phyloP scores from a whole-genome alignment of 1,140 invertebrate genomes.

The Yoshiicerus persimilis region DNA sequence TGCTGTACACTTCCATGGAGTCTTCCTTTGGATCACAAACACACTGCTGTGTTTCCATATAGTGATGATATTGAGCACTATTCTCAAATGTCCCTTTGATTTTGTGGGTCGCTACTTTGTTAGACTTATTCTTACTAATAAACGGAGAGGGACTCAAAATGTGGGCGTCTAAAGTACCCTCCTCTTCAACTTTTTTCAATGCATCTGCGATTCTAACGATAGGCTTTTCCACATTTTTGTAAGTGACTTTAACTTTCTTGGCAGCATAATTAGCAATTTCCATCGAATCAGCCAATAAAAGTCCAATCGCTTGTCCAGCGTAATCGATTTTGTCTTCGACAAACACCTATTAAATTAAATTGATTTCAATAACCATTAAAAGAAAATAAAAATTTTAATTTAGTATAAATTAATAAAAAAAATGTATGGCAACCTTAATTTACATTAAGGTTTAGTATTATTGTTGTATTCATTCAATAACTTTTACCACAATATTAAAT shows the following conservation, averaged over 20 bases:
- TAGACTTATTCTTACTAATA: background rate
- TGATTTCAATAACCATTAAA: too few species aligned
- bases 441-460: too few species aligned
- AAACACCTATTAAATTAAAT: background rate
- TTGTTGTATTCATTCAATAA: too few species aligned
- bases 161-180: background rate
- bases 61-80: slow-evolving; percentile 56
- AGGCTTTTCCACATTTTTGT: slow-evolving; percentile 53
- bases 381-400: background rate
- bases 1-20: slow-evolving; percentile 53
- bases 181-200: background rate
- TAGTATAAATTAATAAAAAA: too few species aligned
- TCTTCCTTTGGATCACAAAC: slow-evolving; percentile 53
- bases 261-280: slow-evolving; percentile 55
- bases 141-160: background rate
- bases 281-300: slow-evolving; percentile 55
- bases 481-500: too few species aligned
- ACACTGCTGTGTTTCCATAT: slow-evolving; percentile 56
- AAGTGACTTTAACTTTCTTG: slow-evolving; percentile 54
- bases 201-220: slow-evolving; percentile 54
- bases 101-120: background rate
- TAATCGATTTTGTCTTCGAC: slow-evolving; percentile 58
- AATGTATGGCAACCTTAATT: too few species aligned
- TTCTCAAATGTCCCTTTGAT: slow-evolving; percentile 54
- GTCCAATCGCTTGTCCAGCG: slow-evolving; percentile 59